phyloP scores from a whole-genome alignment of 2,888 invertebrate species.

The Acronicta alni region DNA sequence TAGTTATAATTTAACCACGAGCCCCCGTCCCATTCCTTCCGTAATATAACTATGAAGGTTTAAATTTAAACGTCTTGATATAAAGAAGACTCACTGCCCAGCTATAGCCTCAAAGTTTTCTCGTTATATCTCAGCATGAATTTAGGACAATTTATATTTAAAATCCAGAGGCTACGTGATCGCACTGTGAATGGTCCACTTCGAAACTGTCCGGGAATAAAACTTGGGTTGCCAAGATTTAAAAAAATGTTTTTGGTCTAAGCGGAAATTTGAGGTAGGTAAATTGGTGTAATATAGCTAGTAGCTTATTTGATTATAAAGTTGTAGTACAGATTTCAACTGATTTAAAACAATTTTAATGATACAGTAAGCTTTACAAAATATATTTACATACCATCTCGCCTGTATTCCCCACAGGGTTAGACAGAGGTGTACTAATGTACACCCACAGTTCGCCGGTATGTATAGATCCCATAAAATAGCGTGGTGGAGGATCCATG shows the following conservation, averaged over 20 bases:
- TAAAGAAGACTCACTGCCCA: background rate
- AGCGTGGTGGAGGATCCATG: no score
- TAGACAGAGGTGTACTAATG: no score
- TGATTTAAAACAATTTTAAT: no score
- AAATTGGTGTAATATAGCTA: background rate
- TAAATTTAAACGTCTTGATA: background rate
- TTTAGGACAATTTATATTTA: conserved; percentile 49
- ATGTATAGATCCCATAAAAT: no score
- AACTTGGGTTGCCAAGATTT: conserved; percentile 18
- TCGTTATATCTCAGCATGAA: conserved; percentile 38
- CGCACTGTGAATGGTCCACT: conserved; percentile 28
- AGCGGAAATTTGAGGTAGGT: background rate
- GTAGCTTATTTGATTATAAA: no score
- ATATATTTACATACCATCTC: no score
- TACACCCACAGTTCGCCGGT: no score
- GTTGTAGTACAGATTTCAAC: no score
- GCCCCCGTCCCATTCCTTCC: no score
- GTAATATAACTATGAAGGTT: background rate
- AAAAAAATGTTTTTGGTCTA: conserved; percentile 15
- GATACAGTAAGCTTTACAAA: no score
- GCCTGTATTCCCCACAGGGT: no score
- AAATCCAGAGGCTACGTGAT: conserved; percentile 46
- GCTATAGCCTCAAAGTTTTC: conserved; percentile 22
- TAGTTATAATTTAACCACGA: no score
- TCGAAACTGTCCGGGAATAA: conserved; percentile 10